These are phyloP conservation scores for Eulemur coronatus DNA, from an alignment of 2,797 vertebrate genomes.

Conservation along the genomic window DNA sequence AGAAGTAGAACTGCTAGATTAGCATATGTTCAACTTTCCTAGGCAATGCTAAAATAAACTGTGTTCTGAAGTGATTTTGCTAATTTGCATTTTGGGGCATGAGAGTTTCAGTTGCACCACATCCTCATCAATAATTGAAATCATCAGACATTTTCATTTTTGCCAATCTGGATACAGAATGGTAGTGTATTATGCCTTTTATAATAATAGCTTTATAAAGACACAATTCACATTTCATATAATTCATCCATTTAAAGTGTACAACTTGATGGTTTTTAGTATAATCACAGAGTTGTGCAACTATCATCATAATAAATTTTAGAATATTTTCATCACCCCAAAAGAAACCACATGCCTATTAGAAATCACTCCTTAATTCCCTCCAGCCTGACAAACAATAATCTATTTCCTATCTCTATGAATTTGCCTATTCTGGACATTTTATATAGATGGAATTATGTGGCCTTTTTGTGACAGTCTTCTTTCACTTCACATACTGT, in stretches of 20 bases:
- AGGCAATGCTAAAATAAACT: not conserved
- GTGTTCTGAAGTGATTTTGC: slow-evolving; percentile 7
- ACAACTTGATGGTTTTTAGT: not conserved
- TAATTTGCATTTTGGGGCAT: not conserved
- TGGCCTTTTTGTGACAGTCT: not conserved
- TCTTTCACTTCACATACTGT: not conserved
- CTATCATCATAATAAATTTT: not conserved
- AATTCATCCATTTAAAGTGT: not conserved
- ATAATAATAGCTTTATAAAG: not conserved
- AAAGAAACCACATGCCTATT: not conserved
- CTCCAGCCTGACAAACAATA: not conserved
- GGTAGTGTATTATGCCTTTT: not conserved
- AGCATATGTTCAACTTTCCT: not conserved
- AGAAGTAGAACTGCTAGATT: not conserved
- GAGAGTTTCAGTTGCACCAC: not conserved
- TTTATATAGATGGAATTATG: not conserved
- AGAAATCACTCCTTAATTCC: not conserved
- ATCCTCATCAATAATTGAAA: not conserved
- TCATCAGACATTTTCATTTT: not conserved
- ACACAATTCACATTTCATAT: not conserved
- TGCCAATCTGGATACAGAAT: not conserved
- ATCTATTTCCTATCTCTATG: not conserved
- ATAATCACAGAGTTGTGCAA: not conserved
- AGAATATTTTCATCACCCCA: not conserved
- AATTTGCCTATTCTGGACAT: not conserved